A percentile compares a stretch with the other conserved stretches of the same genome.
Conservation (phyloP, 2,113 vertebrate genomes). For the Syngnathus scovelli region DNA sequence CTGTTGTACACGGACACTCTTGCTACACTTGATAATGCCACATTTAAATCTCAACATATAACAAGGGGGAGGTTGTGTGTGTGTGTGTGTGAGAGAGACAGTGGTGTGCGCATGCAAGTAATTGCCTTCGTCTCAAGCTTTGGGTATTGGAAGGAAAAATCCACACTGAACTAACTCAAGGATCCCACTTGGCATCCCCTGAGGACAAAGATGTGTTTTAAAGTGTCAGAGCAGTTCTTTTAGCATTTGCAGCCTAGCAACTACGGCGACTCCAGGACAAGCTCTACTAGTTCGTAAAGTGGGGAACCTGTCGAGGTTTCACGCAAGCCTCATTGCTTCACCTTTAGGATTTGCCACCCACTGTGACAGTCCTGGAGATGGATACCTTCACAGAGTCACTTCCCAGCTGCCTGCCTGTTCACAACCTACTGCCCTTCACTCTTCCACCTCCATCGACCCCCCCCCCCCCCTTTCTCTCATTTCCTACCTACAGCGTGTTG, state of each 20-base stretch:
- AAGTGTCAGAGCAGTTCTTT: conserved; percentile 8
- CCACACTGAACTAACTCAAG: background rate
- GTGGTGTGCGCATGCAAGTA: background rate
- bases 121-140: background rate
- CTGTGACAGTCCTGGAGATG: conserved; percentile 34
- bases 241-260: conserved; percentile 8
- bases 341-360: conserved; percentile 51
- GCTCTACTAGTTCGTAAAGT: background rate
- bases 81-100: background rate
- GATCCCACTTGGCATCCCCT: background rate
- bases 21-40: background rate
- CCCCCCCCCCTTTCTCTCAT: background rate
- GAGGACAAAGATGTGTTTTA: background rate
- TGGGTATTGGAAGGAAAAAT: background rate
- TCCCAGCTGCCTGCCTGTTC: conserved; percentile 16
- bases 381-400: conserved; percentile 26
- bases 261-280: background rate
- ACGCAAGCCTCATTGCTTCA: conserved; percentile 41
- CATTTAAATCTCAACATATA: conserved; percentile 1
- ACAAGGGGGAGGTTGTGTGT: background rate
- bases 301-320: conserved; percentile 25
- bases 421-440: conserved; percentile 28
- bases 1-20: conserved; percentile 5
- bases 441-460: conserved; percentile 1
- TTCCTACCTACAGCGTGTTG: conserved; percentile 32